Evolutionary conservation across 2,888 invertebrate species (phyloP).

Genomic region (Formica aserva): DNA sequence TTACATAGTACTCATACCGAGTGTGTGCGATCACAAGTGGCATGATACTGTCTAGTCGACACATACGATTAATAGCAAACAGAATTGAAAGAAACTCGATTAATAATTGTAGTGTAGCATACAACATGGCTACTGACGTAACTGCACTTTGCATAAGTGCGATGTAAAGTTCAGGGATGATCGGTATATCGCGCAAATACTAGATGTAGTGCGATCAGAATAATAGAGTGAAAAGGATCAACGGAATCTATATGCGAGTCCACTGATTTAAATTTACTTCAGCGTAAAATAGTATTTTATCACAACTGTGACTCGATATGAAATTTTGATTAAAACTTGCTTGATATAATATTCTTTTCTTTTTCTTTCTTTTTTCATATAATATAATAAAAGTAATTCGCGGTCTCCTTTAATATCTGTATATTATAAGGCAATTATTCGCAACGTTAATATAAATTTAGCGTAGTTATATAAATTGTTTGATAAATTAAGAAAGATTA

Average conservation of each 20-base stretch:
- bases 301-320: neutral
- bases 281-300: slow-evolving; percentile 14
- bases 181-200: slow-evolving; percentile 4
- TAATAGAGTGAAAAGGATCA: slow-evolving; percentile 13
- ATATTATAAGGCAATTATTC: neutral
- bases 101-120: slow-evolving; percentile 3
- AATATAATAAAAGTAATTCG: neutral
- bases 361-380: neutral
- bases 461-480: neutral
- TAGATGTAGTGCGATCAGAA: slow-evolving; percentile 12
- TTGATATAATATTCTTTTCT: neutral
- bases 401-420: neutral
- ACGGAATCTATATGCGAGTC: neutral
- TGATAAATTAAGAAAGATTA: neutral
- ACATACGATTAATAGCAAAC: neutral
- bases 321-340: neutral
- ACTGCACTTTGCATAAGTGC: neutral
- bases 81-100: slow-evolving; percentile 30
- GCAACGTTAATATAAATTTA: neutral
- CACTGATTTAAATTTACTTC: slow-evolving; percentile 35
- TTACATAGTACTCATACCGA: neutral
- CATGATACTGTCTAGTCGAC: neutral
- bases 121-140: neutral
- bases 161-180: slow-evolving; percentile 26
- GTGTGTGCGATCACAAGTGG: neutral